Percentiles rank a stretch among this genome's conserved stretches.
These are phyloP conservation scores for Euura saliciscinereae DNA, from an alignment of 1,140 invertebrate genomes.

Conservation along the genomic window DNA sequence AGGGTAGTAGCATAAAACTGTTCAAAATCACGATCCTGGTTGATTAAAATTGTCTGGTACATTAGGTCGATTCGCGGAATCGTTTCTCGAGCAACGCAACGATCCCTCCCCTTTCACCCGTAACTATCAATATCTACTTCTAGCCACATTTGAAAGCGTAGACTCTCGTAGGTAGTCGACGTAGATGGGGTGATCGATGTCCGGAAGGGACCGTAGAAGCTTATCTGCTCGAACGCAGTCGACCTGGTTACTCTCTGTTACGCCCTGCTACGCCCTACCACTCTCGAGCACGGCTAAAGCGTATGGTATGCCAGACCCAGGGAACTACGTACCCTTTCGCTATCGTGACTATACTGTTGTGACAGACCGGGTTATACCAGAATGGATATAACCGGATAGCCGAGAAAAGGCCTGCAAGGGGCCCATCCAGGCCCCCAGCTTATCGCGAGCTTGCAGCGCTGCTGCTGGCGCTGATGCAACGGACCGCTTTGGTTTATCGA, in stretches of 20 bases:
- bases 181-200: slow-evolving; percentile 10
- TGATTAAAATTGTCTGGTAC: not conserved
- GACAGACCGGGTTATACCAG: not conserved
- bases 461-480: not conserved
- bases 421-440: not conserved
- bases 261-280: no score
- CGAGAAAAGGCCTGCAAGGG: not conserved
- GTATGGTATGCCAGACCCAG: not conserved
- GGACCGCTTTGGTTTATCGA: no score
- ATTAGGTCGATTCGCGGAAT: not conserved
- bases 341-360: slow-evolving; percentile 1
- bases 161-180: not conserved
- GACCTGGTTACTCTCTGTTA: slow-evolving; percentile 1
- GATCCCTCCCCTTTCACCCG: not conserved
- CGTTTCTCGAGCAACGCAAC: not conserved
- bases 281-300: no score
- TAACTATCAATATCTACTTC: not conserved
- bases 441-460: not conserved
- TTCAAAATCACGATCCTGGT: not conserved
- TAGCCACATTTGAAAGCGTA: not conserved
- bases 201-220: slow-evolving; percentile 14
- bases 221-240: slow-evolving; percentile 11
- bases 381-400: no score
- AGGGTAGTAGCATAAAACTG: no score
- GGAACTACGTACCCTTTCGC: not conserved